Evolutionary conservation across 2,888 invertebrate species (phyloP).

Genomic region (Noctua comes): DNA sequence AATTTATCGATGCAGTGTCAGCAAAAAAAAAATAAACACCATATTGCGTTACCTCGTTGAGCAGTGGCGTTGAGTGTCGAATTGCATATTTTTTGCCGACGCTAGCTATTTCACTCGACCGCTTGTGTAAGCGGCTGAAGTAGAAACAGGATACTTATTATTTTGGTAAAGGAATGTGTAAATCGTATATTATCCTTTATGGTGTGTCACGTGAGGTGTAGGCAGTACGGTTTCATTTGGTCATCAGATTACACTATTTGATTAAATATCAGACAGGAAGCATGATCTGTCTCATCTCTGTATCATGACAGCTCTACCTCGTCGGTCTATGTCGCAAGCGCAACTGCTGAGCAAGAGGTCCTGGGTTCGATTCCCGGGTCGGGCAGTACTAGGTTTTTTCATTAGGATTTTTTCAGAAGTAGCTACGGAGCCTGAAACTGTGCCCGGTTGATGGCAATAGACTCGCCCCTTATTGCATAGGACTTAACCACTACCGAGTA

Average conservation of each 20-base stretch:
- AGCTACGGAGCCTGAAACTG: too few species aligned
- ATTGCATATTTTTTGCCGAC: constrained; percentile 35
- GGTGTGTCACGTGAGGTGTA: background rate
- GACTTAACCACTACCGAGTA: too few species aligned
- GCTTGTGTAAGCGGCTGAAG: constrained; percentile 16
- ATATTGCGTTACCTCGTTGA: constrained; percentile 22
- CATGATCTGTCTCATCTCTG: background rate
- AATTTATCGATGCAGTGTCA: constrained; percentile 16
- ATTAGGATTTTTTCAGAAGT: too few species aligned
- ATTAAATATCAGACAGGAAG: background rate
- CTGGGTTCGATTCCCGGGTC: too few species aligned
- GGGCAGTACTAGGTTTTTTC: too few species aligned
- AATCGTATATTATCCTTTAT: background rate
- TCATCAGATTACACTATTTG: background rate
- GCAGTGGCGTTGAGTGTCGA: constrained; percentile 12
- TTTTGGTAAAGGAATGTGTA: constrained; percentile 22
- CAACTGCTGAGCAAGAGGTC: too few species aligned
- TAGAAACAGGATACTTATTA: constrained; percentile 37
- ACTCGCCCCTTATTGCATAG: too few species aligned
- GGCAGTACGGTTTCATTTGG: background rate
- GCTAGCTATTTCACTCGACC: background rate
- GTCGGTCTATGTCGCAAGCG: too few species aligned
- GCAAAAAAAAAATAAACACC: constrained; percentile 35
- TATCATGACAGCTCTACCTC: background rate
- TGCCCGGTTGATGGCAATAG: too few species aligned